Base-by-base conservation (phyloP, 1,140 invertebrate genomes). In the Calliphora vicina region DNA sequence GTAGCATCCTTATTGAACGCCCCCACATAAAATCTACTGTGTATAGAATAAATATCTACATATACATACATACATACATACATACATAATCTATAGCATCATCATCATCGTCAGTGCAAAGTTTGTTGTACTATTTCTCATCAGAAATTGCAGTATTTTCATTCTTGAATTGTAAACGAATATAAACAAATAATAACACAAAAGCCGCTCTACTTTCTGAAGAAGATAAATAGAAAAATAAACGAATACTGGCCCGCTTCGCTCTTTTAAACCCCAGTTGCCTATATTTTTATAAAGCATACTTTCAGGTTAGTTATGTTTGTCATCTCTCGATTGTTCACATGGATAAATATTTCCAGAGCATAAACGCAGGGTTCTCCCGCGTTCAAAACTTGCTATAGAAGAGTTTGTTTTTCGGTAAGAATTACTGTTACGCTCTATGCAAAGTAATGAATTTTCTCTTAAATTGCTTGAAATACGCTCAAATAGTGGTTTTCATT, bases 111-210 rank as follows among this genome's bases (percentile, higher is more conserved):
- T 67, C 20, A 67, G 23, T 67, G 20, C 61, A 78, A 43, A 78
- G 74, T 78, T 78, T 78, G 74, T 78, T 78, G 74, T 78, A 78
- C 74, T 78, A 78, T 78, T 78, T 67, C 20, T 67, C 61, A 67
- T 67, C 20, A 20, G 61, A 67, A 67, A 67, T 67, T 67, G 61
- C 61, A 67, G 61, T 20, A 67, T 67, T 78, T 78, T 78, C 74
- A 78, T 78, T 78, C 74, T 78, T 78, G 35, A 78, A 78, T 45
- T 78, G 35, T 43, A 78, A 78, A 78, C 74, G 35, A 78, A 43
- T 45, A 78, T 78, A 78, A 78, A 78, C 35, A 78, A 78, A 78
- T 20, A 78, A 78, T 78, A 67, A 25, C 9, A 74, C 17, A 74
- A 78, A 78, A 45, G 35, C 74, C 74, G 74, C 74, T 78, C 74